Percentiles rank a stretch among this genome's conserved stretches.
phyloP scores from a whole-genome alignment of 2,797 vertebrate species.

The Mormyrus hasselquistii region DNA sequence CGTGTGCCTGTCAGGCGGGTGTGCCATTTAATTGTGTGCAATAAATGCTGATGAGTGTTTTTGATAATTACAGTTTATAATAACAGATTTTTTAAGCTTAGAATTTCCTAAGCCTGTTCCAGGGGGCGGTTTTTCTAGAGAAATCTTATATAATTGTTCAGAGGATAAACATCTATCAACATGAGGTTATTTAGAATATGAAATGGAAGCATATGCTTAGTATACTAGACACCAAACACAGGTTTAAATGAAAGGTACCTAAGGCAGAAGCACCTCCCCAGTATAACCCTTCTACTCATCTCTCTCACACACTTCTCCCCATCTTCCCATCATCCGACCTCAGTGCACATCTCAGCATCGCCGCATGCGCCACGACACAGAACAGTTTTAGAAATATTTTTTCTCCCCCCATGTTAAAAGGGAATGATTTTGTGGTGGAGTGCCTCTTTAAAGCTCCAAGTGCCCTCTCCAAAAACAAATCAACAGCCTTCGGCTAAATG shows the following conservation, averaged over 20 bases:
- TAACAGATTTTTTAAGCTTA: neutral
- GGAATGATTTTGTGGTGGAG: neutral
- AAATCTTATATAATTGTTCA: neutral
- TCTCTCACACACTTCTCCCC: neutral
- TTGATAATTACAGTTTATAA: neutral
- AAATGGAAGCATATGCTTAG: neutral
- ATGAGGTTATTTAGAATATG: neutral
- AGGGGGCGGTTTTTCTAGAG: neutral
- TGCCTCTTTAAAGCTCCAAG: neutral
- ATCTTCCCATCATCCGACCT: neutral
- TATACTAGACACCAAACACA: neutral
- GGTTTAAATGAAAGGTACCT: neutral
- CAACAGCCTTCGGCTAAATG: neutral
- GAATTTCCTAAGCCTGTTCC: neutral
- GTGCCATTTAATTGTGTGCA: neutral
- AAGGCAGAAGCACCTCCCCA: neutral
- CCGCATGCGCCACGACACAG: neutral
- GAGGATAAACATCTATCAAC: neutral
- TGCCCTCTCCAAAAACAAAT: slow-evolving; percentile 7
- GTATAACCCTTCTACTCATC: neutral
- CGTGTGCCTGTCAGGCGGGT: neutral
- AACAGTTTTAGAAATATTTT: neutral
- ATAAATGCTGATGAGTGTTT: neutral
- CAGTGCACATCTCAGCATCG: neutral
- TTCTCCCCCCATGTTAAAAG: neutral